Evolutionary conservation across 1,140 invertebrate species (phyloP), one percentile per base, ranked within the genome.

Genomic region (Dreissena rostriformis): DNA sequence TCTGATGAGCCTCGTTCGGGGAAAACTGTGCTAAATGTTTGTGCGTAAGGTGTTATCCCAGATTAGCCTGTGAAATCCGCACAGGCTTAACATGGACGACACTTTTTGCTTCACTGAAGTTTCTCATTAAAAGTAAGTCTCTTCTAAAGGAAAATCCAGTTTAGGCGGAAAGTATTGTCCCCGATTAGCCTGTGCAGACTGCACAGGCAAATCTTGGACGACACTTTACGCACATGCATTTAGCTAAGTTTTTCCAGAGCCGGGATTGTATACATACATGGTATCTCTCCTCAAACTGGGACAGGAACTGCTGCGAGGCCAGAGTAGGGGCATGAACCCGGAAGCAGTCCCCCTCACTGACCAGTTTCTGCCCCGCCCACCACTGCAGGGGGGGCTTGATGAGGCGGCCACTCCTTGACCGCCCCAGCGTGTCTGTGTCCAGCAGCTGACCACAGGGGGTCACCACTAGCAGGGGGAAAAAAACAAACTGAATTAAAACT

Each of bases 341-440:
- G 8, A 75, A 24, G 11, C 1, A 68, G 2, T 82, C 80, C 15
- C 80, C 80, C 22, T 82, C 55, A 8, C 49, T n/a, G 19, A 53
- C 61, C 39, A 82, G 72, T 14, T 28, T 53, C 51, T 82, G 80
- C 19, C 80, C 80, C 49, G 80, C 73, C 80, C 80, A 82, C 80
- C 80, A 82, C 63, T 82, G 80, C 11, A 82, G 24, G 11, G 61
- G 57, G 24, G 80, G 80, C 51, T 82, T 82, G 49, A 82, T 68
- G 29, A 82, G 55, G 2, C 80, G 55, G 4, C 80, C 80, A 82
- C 80, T 82, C 24, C 80, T 51, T 19, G 80, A 82, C 8, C 80
- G 71, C 2, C 80, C 80, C 53, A 82, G 28, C 29, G 12, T 67
- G 11, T 82, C 80, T 14, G 75, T 19, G 28, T 82, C 70, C 19